A percentile compares a stretch with the other conserved stretches of the same genome.
Evolutionary conservation across 2,797 vertebrate species (phyloP).

Genomic region (Tympanoctomys barrerae): DNA sequence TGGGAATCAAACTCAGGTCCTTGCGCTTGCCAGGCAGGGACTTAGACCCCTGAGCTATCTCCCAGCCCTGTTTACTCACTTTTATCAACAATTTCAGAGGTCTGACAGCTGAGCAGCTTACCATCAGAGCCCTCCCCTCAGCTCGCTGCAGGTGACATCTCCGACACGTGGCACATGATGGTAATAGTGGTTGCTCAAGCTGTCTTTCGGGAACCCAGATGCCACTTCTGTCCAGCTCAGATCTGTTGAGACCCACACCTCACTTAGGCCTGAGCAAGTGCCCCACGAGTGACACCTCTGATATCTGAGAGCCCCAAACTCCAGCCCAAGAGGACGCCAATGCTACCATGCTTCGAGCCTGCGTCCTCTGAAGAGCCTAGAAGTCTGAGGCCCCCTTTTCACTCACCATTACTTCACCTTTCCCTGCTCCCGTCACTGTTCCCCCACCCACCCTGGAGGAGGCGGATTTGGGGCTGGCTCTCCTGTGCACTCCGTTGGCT

Average conservation of each 20-base stretch:
- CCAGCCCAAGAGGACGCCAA: background rate
- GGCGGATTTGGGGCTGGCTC: background rate
- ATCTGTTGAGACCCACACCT: background rate
- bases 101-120: too few relatives aligned
- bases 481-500: background rate
- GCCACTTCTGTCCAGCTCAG: background rate
- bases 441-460: too few relatives aligned
- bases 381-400: too few relatives aligned
- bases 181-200: background rate
- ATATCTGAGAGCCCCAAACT: background rate
- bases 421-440: background rate
- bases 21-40: too few relatives aligned
- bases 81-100: background rate
- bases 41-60: too few relatives aligned
- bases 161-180: too few relatives aligned
- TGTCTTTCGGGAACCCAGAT: background rate
- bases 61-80: background rate
- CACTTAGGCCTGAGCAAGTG: background rate
- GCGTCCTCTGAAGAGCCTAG: background rate
- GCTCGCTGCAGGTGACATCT: too few relatives aligned
- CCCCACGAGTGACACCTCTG: background rate
- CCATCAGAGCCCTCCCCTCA: background rate
- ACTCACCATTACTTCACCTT: background rate
- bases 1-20: too few relatives aligned
- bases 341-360: background rate